Evolutionary conservation across 1,140 invertebrate species (phyloP), one percentile per base, ranked within the genome.

Genomic region (Drosophila arizonae): DNA sequence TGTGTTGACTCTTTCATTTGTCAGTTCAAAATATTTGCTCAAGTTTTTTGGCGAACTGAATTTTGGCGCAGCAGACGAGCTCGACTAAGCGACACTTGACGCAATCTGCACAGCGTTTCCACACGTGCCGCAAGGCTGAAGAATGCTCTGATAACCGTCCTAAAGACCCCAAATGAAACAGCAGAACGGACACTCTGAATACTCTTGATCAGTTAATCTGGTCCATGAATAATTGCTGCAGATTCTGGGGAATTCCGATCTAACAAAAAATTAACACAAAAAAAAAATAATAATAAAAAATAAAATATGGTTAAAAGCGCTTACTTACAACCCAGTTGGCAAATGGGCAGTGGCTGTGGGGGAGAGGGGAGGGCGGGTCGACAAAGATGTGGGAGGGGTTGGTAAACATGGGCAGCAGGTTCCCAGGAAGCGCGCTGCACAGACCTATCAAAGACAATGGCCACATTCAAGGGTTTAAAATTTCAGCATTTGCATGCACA

Each of bases 241-340:
- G 21, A 28, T 52, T 52, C 50, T 15, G 21, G 50, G 24, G 50
- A 52, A 30, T n/a, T 15, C 50, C 26, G 10, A n/a, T n/a, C n/a
- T n/a, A n/a, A n/a, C n/a, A n/a, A n/a, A n/a, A n/a, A n/a, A n/a
- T n/a, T n/a, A n/a, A n/a, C n/a, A n/a, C n/a, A n/a, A n/a, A n/a
- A n/a, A n/a, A n/a, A n/a, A n/a, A n/a, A n/a, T n/a, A n/a, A n/a
- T n/a, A n/a, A 17, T 17, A 17, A 17, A 17, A 17, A 17, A 17
- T 17, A 17, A 17, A 17, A 17, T 46, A 68, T 65, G 60, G 69
- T 79, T 76, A 74, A 84, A 84, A 79, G 79, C 79, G 84, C 84
- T 87, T 87, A 87, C 84, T 87, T 84, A 87, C 84, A 88, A 84
- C 84, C 84, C 84, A 87, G 84, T 87, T 87, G 84, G 84, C 84